Conservation (phyloP, 2,888 invertebrate genomes). For the Xestoiulus laeticollis region DNA sequence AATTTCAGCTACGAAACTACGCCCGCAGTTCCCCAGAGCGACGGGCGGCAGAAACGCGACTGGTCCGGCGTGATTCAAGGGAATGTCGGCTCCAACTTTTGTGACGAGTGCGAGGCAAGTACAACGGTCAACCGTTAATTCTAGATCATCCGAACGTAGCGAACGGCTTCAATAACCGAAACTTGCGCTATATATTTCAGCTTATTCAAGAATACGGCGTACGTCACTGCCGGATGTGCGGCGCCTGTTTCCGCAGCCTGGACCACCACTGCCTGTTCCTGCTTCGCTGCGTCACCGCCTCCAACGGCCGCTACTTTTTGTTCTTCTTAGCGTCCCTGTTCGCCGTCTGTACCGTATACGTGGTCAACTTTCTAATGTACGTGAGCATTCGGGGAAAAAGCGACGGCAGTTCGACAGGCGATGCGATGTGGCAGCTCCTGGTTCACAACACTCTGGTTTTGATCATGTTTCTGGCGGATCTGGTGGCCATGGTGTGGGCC, state of each 20-base stretch:
- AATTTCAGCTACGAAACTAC: background rate
- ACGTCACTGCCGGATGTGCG: constrained; percentile 51
- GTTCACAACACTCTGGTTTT: background rate
- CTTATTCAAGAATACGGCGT: constrained; percentile 39
- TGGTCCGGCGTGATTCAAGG: constrained; percentile 45
- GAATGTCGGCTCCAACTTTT: background rate
- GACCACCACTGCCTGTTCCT: constrained; percentile 51
- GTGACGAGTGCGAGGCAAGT: constrained; percentile 51
- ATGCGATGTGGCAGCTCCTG: background rate
- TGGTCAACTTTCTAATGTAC: constrained; percentile 36
- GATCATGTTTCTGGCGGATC: constrained; percentile 44
- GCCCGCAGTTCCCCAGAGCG: background rate
- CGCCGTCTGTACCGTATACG: background rate
- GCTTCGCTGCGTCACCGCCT: constrained; percentile 47
- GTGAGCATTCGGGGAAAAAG: background rate
- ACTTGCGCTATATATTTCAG: background rate
- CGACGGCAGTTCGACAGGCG: background rate
- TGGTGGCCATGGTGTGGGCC: constrained; percentile 1
- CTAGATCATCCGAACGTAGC: background rate
- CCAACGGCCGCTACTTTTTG: constrained; percentile 39
- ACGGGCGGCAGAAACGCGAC: background rate
- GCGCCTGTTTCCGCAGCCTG: constrained; percentile 46
- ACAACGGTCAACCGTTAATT: background rate
- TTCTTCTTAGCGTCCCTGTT: background rate
- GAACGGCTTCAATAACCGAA: background rate